Percentiles rank a stretch among this genome's conserved stretches.
phyloP scores from a whole-genome alignment of 2,888 invertebrate species.

The Microctonus aethiopoides region DNA sequence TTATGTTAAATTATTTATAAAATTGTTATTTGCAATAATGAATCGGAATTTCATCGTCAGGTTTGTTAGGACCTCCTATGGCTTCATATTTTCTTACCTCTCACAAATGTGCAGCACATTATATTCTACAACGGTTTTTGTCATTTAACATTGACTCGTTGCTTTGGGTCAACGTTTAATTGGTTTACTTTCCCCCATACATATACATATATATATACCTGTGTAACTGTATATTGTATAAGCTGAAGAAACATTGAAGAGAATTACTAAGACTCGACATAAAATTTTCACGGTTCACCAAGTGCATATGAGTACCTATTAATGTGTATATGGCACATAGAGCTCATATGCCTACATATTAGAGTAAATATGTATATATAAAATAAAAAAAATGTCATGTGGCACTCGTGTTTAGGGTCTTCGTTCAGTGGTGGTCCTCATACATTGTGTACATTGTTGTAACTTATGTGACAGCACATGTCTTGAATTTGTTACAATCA shows the following conservation, averaged over 20 bases:
- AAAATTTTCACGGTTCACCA: slow-evolving; percentile 53
- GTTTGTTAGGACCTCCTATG: slow-evolving; percentile 33
- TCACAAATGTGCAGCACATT: slow-evolving; percentile 20
- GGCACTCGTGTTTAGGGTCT: background rate
- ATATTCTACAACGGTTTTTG: slow-evolving; percentile 15
- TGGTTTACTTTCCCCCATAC: too few species aligned
- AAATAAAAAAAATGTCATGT: slow-evolving; percentile 10
- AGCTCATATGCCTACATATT: background rate
- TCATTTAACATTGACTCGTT: background rate
- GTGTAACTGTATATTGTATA: slow-evolving; percentile 25
- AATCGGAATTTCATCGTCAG: background rate
- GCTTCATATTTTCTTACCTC: slow-evolving; percentile 24
- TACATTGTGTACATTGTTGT: background rate
- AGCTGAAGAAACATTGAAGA: slow-evolving; percentile 21
- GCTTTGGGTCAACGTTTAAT: background rate
- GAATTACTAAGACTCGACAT: slow-evolving; percentile 43
- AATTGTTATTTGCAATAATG: background rate
- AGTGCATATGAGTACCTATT: slow-evolving; percentile 40
- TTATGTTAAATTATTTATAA: background rate
- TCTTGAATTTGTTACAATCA: background rate
- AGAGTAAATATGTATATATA: background rate
- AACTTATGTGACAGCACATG: slow-evolving; percentile 2
- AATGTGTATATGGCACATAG: background rate
- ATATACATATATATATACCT: slow-evolving; percentile 22
- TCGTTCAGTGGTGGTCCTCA: background rate